Conservation (phyloP, 2,797 vertebrate genomes). For the Lophotriccus pileatus region DNA sequence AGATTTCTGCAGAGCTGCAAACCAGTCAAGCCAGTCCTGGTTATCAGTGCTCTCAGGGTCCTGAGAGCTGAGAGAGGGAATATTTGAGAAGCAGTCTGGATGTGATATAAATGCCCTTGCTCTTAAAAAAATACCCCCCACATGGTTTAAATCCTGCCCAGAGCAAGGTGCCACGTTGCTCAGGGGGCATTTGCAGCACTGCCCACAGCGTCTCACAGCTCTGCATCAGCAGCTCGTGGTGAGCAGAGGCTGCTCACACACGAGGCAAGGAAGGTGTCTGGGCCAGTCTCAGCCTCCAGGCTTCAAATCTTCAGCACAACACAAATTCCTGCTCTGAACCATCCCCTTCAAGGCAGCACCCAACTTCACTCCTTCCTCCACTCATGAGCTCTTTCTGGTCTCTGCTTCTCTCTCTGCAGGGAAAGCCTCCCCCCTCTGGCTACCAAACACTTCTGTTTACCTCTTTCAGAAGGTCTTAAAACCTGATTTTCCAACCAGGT, state of each 20-base stretch:
- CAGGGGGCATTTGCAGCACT: neutral
- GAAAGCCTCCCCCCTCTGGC: neutral
- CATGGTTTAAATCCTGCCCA: neutral
- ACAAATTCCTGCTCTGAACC: neutral
- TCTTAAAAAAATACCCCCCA: neutral
- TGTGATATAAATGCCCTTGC: neutral
- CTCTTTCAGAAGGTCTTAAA: neutral
- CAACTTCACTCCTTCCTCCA: neutral
- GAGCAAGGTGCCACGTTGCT: neutral
- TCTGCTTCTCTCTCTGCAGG: neutral
- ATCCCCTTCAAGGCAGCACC: neutral
- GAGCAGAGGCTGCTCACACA: neutral
- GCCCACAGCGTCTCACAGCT: neutral
- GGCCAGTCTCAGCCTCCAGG: neutral
- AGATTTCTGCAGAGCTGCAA: neutral
- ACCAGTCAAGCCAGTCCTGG: neutral
- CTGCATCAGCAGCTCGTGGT: rapidly evolving
- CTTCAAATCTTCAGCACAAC: neutral
- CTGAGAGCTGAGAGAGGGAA: neutral
- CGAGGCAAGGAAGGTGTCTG: neutral
- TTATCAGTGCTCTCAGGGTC: neutral
- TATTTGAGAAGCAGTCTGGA: neutral
- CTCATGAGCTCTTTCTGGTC: neutral
- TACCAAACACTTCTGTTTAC: neutral
- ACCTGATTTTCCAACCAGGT: neutral